phyloP scores from a whole-genome alignment of 2,797 vertebrate species.

The Galago senegalensis region DNA sequence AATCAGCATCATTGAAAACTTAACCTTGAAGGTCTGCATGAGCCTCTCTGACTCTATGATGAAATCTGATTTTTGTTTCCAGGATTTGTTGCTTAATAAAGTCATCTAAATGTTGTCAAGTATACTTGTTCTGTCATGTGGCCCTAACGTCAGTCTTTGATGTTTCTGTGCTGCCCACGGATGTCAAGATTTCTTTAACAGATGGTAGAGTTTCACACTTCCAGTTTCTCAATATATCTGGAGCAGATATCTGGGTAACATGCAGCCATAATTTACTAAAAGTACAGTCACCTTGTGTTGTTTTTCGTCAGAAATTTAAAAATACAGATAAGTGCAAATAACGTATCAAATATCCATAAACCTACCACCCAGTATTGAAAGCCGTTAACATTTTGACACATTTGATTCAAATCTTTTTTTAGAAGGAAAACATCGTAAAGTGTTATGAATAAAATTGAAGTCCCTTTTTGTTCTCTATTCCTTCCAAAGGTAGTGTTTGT shows the following conservation, averaged over 20 bases:
- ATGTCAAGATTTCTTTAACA: conserved; percentile 64
- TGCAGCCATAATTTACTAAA: conserved; percentile 49
- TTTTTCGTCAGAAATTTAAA: conserved; percentile 71
- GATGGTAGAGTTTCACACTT: conserved; percentile 75
- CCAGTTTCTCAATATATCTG: conserved; percentile 65
- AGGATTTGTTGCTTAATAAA: conserved; percentile 53
- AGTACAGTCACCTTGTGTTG: conserved; percentile 13
- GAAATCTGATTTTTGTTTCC: conserved; percentile 52
- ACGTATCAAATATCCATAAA: not conserved
- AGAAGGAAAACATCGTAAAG: not conserved
- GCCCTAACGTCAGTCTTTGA: not conserved
- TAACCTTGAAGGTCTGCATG: conserved; percentile 47
- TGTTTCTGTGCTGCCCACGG: conserved; percentile 26
- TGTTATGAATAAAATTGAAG: not conserved
- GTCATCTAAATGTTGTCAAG: conserved; percentile 41
- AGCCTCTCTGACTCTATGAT: not conserved
- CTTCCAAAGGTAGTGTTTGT: not conserved
- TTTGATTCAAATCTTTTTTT: not conserved
- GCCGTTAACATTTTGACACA: conserved; percentile 42
- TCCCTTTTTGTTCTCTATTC: not conserved
- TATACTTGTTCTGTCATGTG: not conserved
- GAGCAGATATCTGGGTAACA: conserved; percentile 65
- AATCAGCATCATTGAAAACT: not conserved
- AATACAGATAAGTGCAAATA: conserved; percentile 45
- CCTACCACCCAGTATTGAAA: not conserved